Percentiles rank a stretch among this genome's conserved stretches.
Evolutionary conservation across 2,797 vertebrate genomes (phyloP).

Genomic region (Brachyalestes nurse): DNA sequence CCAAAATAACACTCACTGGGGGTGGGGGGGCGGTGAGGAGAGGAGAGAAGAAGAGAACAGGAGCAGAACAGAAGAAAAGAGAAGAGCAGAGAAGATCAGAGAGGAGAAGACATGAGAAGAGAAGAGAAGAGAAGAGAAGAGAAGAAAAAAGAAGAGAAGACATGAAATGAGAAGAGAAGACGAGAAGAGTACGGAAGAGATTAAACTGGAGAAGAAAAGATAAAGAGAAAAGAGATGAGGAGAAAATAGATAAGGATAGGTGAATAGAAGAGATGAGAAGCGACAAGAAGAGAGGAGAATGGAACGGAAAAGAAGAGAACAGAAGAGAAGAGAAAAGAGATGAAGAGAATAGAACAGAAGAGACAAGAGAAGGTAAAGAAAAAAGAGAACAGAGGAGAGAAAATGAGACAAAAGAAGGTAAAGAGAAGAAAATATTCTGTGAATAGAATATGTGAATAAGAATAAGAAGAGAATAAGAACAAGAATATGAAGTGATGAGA

Average conservation of each 20-base stretch:
- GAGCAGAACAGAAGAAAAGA: not conserved
- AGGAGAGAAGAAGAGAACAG: conserved; percentile 31
- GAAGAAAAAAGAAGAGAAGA: not conserved
- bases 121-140: not conserved
- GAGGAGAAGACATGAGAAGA: not conserved
- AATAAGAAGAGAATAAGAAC: not conserved
- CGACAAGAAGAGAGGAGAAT: not conserved
- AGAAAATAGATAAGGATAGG: not conserved
- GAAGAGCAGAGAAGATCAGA: not conserved
- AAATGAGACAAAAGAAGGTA: not conserved
- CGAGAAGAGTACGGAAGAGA: not conserved
- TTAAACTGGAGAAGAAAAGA: not conserved
- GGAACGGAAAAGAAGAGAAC: not conserved
- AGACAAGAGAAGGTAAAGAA: not conserved
- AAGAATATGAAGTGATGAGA: not conserved
- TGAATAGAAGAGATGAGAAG: not conserved
- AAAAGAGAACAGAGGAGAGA: not conserved
- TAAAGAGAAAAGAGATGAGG: not conserved
- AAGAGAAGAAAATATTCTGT: not conserved
- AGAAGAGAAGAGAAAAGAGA: too few species aligned
- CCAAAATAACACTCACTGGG: conserved; percentile 40
- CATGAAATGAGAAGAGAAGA: not conserved
- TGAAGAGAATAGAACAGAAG: not conserved
- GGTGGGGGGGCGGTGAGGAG: not conserved
- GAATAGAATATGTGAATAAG: not conserved